Evolutionary conservation across 2,888 invertebrate genomes (phyloP).

Genomic region (Cryptocheilus praepositus): DNA sequence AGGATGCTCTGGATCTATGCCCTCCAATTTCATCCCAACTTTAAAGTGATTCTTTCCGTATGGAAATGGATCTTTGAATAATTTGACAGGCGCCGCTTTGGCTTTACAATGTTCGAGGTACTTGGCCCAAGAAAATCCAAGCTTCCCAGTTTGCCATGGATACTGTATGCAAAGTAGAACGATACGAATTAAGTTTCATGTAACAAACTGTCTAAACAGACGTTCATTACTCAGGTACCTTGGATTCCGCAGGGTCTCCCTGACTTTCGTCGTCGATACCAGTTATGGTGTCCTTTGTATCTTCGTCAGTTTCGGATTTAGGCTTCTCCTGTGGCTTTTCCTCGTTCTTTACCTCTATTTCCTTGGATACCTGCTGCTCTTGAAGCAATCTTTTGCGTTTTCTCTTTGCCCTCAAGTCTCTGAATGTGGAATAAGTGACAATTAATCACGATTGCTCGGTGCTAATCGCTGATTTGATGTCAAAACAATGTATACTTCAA

Average conservation of each 20-base stretch:
- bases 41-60: conserved; percentile 85
- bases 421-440: conserved; percentile 25
- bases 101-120: conserved; percentile 85
- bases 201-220: conserved; percentile 24
- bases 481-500: conserved; percentile 49
- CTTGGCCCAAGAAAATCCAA: conserved; percentile 86
- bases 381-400: conserved; percentile 70
- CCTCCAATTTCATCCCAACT: conserved; percentile 93
- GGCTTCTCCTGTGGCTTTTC: conserved; percentile 60
- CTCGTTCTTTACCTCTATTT: conserved; percentile 59
- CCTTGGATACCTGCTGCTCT: conserved; percentile 63
- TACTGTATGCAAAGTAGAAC: conserved; percentile 70
- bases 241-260: conserved; percentile 60
- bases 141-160: conserved; percentile 84
- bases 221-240: conserved; percentile 54
- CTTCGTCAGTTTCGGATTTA: conserved; percentile 69
- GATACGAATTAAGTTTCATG: conserved; percentile 14
- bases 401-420: conserved; percentile 67
- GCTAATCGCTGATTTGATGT: no score
- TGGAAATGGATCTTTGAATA: conserved; percentile 88
- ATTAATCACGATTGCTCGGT: background rate
- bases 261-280: conserved; percentile 62
- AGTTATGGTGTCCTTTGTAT: conserved; percentile 67
- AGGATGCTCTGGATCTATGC: conserved; percentile 94
- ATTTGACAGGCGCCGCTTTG: conserved; percentile 84